Base-by-base conservation (phyloP, 1,140 invertebrate genomes). In the Anoplophora glabripennis region DNA sequence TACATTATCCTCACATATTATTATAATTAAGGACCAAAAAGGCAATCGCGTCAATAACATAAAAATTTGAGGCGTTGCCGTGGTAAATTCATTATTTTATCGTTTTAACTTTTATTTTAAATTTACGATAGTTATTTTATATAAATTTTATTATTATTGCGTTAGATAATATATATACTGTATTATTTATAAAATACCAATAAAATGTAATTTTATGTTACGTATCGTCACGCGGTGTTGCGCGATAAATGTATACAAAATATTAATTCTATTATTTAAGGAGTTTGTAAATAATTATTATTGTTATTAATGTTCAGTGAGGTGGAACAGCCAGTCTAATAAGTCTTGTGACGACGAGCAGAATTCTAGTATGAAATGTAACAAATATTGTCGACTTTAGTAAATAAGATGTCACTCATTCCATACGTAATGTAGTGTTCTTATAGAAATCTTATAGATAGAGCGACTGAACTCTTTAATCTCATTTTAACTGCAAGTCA, bases 1-100 rank as follows among this genome's bases (percentile, higher is more conserved):
- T 75, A 75, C 74, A 75, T 75, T 75, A 75, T 75, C 74, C 72
- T 75, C 68, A 74, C 69, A 64, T 73, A 75, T 72, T 73, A 69
- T 72, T 72, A 69, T 74, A 70, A 65, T 74, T 71, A 75, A 75
- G 74, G 72, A 75, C 74, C 74, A 75, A 73, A 46, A 52, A 57
- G 72, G 71, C 70, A 64, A 68, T 67, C 58, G 44, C 45, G 61
- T 67, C 59, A 65, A 64, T 59, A 51, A 45, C 45, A 53, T n/a
- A 63, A 57, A 56, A 64, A 59, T 66, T 67, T 61, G 64, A 60
- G 52, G 53, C 66, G 65, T 73, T 72, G 72, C 69, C 70, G 52
- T 72, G 71, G 72, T 72, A 66, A 66, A 63, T 67, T 62, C 38
- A 46, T 58, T 62, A 54, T 54, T 57, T 44, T 52, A 54, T 62